These are phyloP conservation scores for Eumerus sabulonum DNA, from an alignment of 2,888 invertebrate species.

Conservation along the genomic window DNA sequence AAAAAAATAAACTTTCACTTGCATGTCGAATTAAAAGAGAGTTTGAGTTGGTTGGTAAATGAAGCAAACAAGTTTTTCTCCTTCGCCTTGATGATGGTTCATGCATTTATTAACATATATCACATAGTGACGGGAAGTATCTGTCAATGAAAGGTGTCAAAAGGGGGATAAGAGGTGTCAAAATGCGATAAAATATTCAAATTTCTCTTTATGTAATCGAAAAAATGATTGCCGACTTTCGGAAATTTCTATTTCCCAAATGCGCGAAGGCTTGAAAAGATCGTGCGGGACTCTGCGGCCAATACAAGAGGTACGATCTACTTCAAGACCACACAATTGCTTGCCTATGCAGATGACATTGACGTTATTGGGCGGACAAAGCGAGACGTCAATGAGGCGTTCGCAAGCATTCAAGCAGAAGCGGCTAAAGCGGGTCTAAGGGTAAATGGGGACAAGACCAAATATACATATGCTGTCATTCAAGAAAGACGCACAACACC, in stretches of 20 bases:
- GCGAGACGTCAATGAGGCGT: no score
- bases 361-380: no score
- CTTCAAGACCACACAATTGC: no score
- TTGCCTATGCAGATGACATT: no score
- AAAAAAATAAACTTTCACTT: constrained; percentile 69
- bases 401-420: no score
- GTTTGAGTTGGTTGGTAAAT: constrained; percentile 43
- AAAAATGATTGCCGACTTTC: neutral
- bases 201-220: constrained; percentile 61
- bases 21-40: constrained; percentile 48
- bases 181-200: constrained; percentile 9
- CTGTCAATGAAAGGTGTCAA: constrained; percentile 59
- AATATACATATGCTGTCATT: no score
- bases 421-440: no score
- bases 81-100: constrained; percentile 2
- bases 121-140: constrained; percentile 4
- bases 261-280: no score
- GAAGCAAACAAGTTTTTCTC: constrained; percentile 31
- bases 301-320: no score
- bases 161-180: constrained; percentile 18
- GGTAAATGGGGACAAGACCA: no score
- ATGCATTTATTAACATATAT: neutral
- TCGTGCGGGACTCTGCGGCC: no score
- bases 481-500: no score
- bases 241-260: neutral